Percentiles rank a stretch among this genome's conserved stretches.
Evolutionary conservation across 2,797 vertebrate species (phyloP).

Genomic region (Enoplosus armatus): DNA sequence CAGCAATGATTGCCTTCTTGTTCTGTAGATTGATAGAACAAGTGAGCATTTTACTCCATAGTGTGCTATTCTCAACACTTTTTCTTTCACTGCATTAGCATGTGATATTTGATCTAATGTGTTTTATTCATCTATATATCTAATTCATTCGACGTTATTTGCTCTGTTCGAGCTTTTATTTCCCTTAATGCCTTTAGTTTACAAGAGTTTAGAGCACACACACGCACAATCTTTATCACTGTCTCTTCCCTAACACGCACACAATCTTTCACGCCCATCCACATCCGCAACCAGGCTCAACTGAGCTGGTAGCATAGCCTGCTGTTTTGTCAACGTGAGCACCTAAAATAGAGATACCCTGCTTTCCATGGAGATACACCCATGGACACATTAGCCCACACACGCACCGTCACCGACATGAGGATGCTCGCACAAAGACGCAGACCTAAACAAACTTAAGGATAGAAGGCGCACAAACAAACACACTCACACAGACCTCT

Average conservation of each 20-base stretch:
- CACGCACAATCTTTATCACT: background rate
- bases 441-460: conserved; percentile 18
- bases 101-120: conserved; percentile 12
- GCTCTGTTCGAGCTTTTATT: conserved; percentile 15
- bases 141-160: conserved; percentile 19
- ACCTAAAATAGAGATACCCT: conserved; percentile 54
- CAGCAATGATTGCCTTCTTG: conserved; percentile 26
- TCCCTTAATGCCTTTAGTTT: conserved; percentile 10
- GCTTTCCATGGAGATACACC: conserved; percentile 45
- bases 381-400: conserved; percentile 43
- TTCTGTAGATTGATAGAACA: conserved; percentile 12
- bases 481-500: conserved; percentile 24
- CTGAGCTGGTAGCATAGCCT: conserved; percentile 3
- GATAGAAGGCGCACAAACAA: conserved; percentile 10
- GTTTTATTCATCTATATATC: too few species aligned
- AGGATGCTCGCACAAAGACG: conserved; percentile 31
- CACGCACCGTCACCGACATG: conserved; percentile 8
- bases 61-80: conserved; percentile 16
- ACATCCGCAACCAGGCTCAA: background rate
- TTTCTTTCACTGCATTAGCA: conserved; percentile 23
- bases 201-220: background rate
- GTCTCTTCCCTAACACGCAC: conserved; percentile 1
- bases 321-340: conserved; percentile 41
- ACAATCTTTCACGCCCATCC: conserved; percentile 23
- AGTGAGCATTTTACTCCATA: conserved; percentile 21